phyloP scores from a whole-genome alignment of 2,888 invertebrate species.

The Leptopilina myrica region DNA sequence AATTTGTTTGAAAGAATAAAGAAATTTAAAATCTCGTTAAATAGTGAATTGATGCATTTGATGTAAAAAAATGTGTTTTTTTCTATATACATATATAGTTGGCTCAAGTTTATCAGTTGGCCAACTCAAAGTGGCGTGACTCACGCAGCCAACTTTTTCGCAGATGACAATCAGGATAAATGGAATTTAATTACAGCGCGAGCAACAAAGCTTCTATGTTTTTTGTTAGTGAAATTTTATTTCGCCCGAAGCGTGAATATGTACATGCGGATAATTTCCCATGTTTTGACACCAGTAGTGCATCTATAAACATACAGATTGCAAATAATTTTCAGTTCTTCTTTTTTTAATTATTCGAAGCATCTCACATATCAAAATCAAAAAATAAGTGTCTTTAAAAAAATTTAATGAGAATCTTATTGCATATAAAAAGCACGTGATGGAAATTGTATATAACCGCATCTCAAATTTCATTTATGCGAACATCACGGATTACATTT shows the following conservation, averaged over 20 bases:
- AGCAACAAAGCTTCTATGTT: conserved; percentile 19
- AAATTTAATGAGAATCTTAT: not conserved
- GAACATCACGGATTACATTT: not conserved
- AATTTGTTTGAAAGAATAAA: not conserved
- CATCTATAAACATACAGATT: not conserved
- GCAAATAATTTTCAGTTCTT: conserved; percentile 3
- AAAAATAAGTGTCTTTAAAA: not conserved
- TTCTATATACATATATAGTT: not conserved
- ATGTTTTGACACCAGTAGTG: not conserved
- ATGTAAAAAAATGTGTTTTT: conserved; percentile 24
- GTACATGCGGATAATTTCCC: conserved; percentile 8
- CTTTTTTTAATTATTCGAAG: no score
- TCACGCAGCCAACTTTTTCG: conserved; percentile 33
- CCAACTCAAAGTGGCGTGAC: conserved; percentile 28
- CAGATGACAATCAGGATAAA: conserved; percentile 63
- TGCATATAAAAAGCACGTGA: not conserved
- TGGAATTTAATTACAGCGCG: conserved; percentile 60
- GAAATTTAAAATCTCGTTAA: not conserved
- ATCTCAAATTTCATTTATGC: not conserved
- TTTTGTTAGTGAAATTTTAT: conserved; percentile 36
- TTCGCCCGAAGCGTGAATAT: conserved; percentile 13
- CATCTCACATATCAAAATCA: conserved; percentile 1
- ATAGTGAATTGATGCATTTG: not conserved
- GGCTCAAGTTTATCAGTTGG: conserved; percentile 22
- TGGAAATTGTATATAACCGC: not conserved